These are phyloP conservation scores for Meloe dianella DNA, from an alignment of 2,888 invertebrate species.

Conservation along the genomic window DNA sequence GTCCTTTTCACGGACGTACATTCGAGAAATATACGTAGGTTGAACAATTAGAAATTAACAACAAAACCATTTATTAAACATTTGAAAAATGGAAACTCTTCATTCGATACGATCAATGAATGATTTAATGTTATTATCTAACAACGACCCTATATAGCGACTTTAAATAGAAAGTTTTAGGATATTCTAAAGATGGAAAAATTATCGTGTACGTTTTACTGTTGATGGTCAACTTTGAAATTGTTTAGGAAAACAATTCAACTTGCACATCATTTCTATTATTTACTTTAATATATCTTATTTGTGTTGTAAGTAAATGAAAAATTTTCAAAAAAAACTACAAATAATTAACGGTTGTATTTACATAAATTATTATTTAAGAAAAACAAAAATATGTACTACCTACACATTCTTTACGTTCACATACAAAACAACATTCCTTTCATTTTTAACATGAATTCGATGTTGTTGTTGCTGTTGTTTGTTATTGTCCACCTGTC, in stretches of 20 bases:
- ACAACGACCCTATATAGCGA: background rate
- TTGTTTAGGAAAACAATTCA: too few species aligned
- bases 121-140: conserved; percentile 5
- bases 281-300: too few species aligned
- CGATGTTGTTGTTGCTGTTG: conserved; percentile 1
- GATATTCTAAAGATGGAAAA: background rate
- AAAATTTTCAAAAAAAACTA: background rate
- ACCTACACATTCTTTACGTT: conserved; percentile 6
- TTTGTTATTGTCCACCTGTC: conserved; percentile 8
- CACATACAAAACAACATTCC: conserved; percentile 7
- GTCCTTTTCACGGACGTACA: background rate
- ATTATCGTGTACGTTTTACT: too few species aligned
- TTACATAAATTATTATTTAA: background rate
- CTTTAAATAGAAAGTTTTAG: background rate
- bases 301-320: too few species aligned
- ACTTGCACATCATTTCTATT: too few species aligned
- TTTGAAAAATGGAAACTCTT: background rate
- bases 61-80: background rate
- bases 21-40: background rate
- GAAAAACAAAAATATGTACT: background rate
- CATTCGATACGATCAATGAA: background rate
- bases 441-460: conserved; percentile 7
- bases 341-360: background rate
- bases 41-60: background rate
- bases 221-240: too few species aligned